A percentile compares a stretch with the other conserved stretches of the same genome.
These are phyloP conservation scores for Sclerodermus sp. DNA, from an alignment of 2,888 invertebrate genomes.

Conservation along the genomic window DNA sequence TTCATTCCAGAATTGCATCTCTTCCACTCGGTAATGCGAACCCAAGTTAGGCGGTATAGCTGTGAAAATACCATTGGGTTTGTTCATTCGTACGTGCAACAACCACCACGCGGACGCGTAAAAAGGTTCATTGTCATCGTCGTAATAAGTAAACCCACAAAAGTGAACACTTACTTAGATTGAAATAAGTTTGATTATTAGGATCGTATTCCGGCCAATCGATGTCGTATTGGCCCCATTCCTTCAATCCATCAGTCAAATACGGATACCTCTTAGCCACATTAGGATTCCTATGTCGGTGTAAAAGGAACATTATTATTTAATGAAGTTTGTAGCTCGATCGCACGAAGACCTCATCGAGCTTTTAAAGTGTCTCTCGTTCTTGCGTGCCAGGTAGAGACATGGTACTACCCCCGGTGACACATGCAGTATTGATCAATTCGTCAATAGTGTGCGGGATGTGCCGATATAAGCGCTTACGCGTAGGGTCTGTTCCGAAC, in stretches of 20 bases:
- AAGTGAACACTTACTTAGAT: constrained; percentile 66
- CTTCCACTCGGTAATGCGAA: constrained; percentile 75
- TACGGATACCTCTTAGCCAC: constrained; percentile 70
- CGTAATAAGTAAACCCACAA: neutral
- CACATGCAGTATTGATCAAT: constrained; percentile 28
- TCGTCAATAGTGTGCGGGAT: constrained; percentile 9
- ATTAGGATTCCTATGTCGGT: constrained; percentile 74
- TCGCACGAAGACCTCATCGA: no score
- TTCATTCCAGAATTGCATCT: constrained; percentile 84
- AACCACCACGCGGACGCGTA: neutral
- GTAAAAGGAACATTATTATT: neutral
- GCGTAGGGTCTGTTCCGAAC: neutral
- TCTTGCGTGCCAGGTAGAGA: no score
- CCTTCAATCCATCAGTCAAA: constrained; percentile 65
- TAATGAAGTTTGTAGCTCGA: neutral
- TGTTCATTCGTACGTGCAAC: neutral
- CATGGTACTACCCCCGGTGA: no score
- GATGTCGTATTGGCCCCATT: constrained; percentile 71
- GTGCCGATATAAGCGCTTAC: constrained; percentile 6
- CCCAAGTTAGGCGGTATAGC: constrained; percentile 76
- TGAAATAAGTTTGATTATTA: constrained; percentile 74
- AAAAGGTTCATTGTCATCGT: neutral
- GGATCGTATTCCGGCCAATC: constrained; percentile 85
- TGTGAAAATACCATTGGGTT: constrained; percentile 54
- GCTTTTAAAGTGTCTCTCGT: no score